Evolutionary conservation across 1,140 invertebrate genomes (phyloP).

Genomic region (Brachionus angularis): DNA sequence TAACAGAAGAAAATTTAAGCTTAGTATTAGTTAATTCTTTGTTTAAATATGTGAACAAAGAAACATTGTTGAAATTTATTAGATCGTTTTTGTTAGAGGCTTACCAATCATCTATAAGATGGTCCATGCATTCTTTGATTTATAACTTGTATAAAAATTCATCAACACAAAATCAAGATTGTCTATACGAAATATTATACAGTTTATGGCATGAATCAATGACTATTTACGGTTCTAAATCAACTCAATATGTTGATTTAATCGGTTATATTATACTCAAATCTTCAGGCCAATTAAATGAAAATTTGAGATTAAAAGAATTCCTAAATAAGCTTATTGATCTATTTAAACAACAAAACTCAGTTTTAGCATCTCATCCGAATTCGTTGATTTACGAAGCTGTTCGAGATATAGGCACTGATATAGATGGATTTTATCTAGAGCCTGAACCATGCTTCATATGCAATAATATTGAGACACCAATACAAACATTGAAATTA

Average conservation of each 20-base stretch:
- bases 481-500: conserved; percentile 74
- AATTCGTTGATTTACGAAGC: conserved; percentile 77
- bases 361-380: conserved; percentile 78
- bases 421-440: conserved; percentile 89
- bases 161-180: conserved; percentile 68
- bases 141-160: conserved; percentile 65
- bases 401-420: conserved; percentile 61
- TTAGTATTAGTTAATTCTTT: conserved; percentile 68
- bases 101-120: conserved; percentile 82
- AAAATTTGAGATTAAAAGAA: conserved; percentile 46
- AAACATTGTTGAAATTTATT: conserved; percentile 72
- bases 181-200: conserved; percentile 78
- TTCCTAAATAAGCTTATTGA: conserved; percentile 73
- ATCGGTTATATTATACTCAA: conserved; percentile 86
- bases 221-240: conserved; percentile 82
- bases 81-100: conserved; percentile 86
- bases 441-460: conserved; percentile 94
- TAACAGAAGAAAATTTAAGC: conserved; percentile 67
- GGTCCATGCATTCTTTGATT: conserved; percentile 76
- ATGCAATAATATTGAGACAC: conserved; percentile 92
- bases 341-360: conserved; percentile 79
- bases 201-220: conserved; percentile 77
- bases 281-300: conserved; percentile 58
- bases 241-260: conserved; percentile 90
- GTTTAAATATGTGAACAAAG: conserved; percentile 67